Conservation (phyloP, 2,888 invertebrate species). For the Pycnomerus fuliginosus region DNA sequence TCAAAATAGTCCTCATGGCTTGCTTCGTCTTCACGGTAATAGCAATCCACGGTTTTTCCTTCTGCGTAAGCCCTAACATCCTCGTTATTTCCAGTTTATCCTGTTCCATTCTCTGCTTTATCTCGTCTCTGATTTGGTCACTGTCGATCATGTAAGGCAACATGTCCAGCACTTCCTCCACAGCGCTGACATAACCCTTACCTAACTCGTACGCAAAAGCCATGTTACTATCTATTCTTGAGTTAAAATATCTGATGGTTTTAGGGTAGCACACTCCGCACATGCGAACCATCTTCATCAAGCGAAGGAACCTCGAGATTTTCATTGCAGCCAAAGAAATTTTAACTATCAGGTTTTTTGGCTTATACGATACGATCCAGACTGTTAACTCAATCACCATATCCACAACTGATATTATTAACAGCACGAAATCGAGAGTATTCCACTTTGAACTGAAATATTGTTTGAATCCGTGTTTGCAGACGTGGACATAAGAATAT, state of each 20-base stretch:
- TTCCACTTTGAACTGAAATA: conserved; percentile 8
- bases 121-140: conserved; percentile 4
- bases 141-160: conserved; percentile 8
- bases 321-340: not conserved
- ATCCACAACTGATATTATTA: not conserved
- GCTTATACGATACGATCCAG: not conserved
- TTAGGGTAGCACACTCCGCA: conserved; percentile 4
- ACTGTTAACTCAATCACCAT: not conserved
- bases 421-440: not conserved
- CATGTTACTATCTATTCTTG: conserved; percentile 1
- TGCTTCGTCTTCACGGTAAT: conserved; percentile 58
- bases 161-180: conserved; percentile 8
- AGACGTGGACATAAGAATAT: conserved; percentile 7
- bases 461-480: conserved; percentile 4
- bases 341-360: not conserved
- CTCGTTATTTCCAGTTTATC: conserved; percentile 51
- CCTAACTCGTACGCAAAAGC: conserved; percentile 4
- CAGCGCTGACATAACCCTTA: conserved; percentile 3
- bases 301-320: not conserved
- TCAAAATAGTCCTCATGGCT: conserved; percentile 62
- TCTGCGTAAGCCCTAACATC: conserved; percentile 58
- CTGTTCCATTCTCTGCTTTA: conserved; percentile 2
- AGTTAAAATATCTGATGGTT: conserved; percentile 7
- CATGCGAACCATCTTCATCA: too few species aligned
- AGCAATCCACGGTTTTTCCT: conserved; percentile 51